These are phyloP conservation scores for Stomatorhinus ivindoensis DNA, from an alignment of 2,113 vertebrate genomes.

Conservation along the genomic window DNA sequence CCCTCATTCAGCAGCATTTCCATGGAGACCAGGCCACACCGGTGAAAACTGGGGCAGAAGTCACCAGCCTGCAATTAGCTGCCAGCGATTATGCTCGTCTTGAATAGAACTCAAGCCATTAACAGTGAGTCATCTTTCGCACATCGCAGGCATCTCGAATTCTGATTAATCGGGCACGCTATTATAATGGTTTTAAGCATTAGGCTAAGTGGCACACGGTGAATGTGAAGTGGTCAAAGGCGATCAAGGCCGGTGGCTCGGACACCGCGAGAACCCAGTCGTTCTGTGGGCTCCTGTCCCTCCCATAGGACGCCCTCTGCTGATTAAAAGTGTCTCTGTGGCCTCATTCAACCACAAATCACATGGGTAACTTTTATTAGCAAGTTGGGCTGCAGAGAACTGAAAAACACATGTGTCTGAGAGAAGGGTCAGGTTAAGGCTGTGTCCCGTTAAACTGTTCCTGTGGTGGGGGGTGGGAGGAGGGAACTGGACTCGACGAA, in stretches of 20 bases:
- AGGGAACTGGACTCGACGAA: not conserved
- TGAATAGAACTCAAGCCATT: not conserved
- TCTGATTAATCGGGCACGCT: not conserved
- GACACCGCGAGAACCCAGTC: not conserved
- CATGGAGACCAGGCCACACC: slow-evolving; percentile 33
- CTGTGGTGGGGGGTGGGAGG: not conserved
- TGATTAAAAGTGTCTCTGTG: not conserved
- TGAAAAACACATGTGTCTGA: not conserved
- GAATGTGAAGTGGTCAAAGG: not conserved
- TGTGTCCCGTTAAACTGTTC: not conserved
- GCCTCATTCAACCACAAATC: not conserved
- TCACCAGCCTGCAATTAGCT: slow-evolving; percentile 9
- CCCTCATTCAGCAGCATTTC: slow-evolving; percentile 35
- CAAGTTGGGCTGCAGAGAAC: not conserved
- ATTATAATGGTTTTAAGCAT: not conserved
- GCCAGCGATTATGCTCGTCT: not conserved
- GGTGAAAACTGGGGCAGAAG: slow-evolving; percentile 30
- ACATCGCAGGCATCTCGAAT: not conserved
- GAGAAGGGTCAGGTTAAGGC: not conserved
- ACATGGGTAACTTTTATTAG: not conserved
- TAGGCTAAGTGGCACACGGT: not conserved
- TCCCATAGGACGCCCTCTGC: not conserved
- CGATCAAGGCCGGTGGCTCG: not conserved
- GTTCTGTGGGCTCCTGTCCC: not conserved
- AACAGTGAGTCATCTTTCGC: not conserved